phyloP scores from a whole-genome alignment of 2,888 invertebrate genomes.

The Cistogaster globosa region DNA sequence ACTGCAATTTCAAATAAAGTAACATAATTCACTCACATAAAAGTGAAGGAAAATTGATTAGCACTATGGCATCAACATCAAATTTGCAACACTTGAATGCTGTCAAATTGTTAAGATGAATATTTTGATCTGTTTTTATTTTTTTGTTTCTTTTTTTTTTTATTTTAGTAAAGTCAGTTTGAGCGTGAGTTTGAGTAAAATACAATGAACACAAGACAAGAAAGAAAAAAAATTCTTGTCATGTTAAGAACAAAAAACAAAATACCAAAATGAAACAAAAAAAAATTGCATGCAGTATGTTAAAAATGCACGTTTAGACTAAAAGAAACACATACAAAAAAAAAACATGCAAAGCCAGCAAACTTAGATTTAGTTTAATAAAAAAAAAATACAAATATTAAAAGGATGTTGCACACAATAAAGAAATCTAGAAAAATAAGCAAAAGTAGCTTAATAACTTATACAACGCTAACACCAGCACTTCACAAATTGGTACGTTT shows the following conservation, averaged over 20 bases:
- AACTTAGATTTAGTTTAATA: slow-evolving; percentile 19
- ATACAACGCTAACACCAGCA: slow-evolving; percentile 63
- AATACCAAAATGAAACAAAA: neutral
- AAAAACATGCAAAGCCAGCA: slow-evolving; percentile 54
- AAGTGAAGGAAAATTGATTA: slow-evolving; percentile 56
- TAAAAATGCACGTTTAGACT: slow-evolving; percentile 54
- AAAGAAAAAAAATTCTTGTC: slow-evolving; percentile 28
- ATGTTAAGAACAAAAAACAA: slow-evolving; percentile 4
- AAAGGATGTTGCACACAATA: slow-evolving; percentile 51
- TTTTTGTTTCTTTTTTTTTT: neutral
- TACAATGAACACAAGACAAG: slow-evolving; percentile 33
- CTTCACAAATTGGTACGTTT: slow-evolving; percentile 41
- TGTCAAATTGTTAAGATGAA: slow-evolving; percentile 62
- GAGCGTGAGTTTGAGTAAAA: slow-evolving; percentile 33
- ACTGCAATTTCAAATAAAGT: slow-evolving; percentile 23
- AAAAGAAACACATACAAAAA: slow-evolving; percentile 32
- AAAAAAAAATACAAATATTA: neutral
- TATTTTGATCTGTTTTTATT: slow-evolving; percentile 14
- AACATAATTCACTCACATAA: slow-evolving; percentile 47
- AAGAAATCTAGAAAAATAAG: slow-evolving; percentile 44
- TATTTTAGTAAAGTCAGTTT: slow-evolving; percentile 1
- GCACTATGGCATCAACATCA: slow-evolving; percentile 57
- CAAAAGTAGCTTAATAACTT: slow-evolving; percentile 70
- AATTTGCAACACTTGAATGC: slow-evolving; percentile 66
- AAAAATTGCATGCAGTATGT: slow-evolving; percentile 38